These are phyloP conservation scores for Lagorchestes hirsutus DNA, from an alignment of 2,797 vertebrate species.

Conservation along the genomic window DNA sequence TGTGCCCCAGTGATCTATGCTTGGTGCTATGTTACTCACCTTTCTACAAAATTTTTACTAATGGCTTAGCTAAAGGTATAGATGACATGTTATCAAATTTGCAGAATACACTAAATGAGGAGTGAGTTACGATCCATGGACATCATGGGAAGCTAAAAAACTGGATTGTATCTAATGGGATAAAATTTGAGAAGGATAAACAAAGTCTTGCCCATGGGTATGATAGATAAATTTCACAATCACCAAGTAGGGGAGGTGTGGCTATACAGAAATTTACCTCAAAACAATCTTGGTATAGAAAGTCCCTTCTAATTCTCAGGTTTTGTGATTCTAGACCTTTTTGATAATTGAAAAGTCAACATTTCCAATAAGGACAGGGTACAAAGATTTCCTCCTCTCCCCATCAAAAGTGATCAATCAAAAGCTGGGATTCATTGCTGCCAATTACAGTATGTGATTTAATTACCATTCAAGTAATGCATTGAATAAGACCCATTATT, in stretches of 20 bases:
- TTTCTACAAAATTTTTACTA: neutral
- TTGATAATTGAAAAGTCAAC: neutral
- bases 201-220: neutral
- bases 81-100: neutral
- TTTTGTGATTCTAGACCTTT: neutral
- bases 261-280: neutral
- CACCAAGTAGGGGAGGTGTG: neutral
- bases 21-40: neutral
- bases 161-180: neutral
- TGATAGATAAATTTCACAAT: neutral
- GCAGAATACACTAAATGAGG: neutral
- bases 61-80: neutral
- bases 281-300: neutral
- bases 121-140: neutral
- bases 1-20: neutral
- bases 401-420: neutral
- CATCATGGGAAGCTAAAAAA: neutral
- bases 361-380: neutral
- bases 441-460: neutral
- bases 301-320: neutral
- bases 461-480: slow-evolving; percentile 2
- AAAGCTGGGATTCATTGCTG: neutral
- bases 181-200: neutral
- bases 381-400: neutral
- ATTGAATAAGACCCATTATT: fast-evolving